phyloP scores from a whole-genome alignment of 2,113 vertebrate genomes.

The Pimephales promelas region DNA sequence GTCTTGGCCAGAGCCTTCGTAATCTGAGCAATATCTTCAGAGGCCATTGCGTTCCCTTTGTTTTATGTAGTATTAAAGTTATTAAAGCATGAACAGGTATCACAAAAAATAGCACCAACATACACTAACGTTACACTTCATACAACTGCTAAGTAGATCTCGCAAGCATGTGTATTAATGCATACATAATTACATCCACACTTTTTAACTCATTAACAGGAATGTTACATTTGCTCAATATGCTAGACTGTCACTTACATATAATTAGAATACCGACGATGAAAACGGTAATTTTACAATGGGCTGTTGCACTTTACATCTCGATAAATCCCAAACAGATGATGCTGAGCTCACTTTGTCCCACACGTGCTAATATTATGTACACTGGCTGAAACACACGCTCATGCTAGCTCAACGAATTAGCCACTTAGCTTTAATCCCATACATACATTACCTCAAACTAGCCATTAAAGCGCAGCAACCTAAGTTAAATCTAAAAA shows the following conservation, averaged over 20 bases:
- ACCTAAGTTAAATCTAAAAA: neutral
- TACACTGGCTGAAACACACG: neutral
- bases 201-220: neutral
- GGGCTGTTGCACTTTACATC: neutral
- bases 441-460: neutral
- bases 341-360: neutral
- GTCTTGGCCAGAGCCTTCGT: constrained; percentile 89
- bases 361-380: neutral
- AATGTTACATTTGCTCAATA: neutral
- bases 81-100: neutral
- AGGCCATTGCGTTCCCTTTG: constrained; percentile 78
- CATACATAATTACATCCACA: neutral
- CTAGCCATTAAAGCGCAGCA: neutral
- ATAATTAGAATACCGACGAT: neutral
- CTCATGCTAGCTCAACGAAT: neutral
- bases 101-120: neutral
- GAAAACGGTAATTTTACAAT: neutral
- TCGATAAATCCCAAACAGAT: neutral
- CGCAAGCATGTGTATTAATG: neutral
- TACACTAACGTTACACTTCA: neutral
- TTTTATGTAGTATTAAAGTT: neutral
- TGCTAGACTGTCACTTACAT: neutral
- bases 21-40: constrained; percentile 87
- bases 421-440: neutral
- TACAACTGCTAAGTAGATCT: neutral